phyloP scores from a whole-genome alignment of 1,140 invertebrate species.

The Drosophila sp. region DNA sequence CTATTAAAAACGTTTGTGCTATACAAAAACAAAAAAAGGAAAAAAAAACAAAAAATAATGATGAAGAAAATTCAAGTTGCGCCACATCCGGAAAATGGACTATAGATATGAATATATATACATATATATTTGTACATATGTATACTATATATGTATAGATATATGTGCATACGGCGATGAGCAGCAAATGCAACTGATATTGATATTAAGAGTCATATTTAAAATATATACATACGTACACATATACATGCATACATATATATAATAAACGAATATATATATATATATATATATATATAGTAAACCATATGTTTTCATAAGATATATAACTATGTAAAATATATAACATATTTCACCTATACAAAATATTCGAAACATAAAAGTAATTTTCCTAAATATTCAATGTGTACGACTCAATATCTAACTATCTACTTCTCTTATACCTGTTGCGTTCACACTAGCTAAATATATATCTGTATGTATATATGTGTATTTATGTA shows the following conservation, averaged over 20 bases:
- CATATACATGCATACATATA: constrained; percentile 7
- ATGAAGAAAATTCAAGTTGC: constrained; percentile 21
- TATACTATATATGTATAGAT: constrained; percentile 4
- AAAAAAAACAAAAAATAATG: background rate
- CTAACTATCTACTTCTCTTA: background rate
- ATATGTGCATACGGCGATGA: constrained; percentile 19
- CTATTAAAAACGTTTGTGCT: constrained; percentile 26
- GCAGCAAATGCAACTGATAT: constrained; percentile 26
- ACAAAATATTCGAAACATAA: constrained; percentile 8
- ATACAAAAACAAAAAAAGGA: constrained; percentile 6
- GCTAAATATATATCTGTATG: background rate
- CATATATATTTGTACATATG: constrained; percentile 7
- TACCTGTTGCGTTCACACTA: background rate
- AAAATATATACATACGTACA: constrained; percentile 25
- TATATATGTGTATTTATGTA: constrained; percentile 15
- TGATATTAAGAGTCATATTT: constrained; percentile 46
- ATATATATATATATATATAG: constrained; percentile 1
- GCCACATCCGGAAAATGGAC: constrained; percentile 1
- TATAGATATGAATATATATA: constrained; percentile 4
- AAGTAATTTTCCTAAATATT: background rate
- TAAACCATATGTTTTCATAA: background rate
- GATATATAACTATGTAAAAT: constrained; percentile 6
- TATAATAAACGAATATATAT: background rate
- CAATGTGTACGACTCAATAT: background rate
- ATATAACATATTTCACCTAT: background rate